Base-by-base conservation (phyloP, 1,140 invertebrate species). In the Limonius californicus region DNA sequence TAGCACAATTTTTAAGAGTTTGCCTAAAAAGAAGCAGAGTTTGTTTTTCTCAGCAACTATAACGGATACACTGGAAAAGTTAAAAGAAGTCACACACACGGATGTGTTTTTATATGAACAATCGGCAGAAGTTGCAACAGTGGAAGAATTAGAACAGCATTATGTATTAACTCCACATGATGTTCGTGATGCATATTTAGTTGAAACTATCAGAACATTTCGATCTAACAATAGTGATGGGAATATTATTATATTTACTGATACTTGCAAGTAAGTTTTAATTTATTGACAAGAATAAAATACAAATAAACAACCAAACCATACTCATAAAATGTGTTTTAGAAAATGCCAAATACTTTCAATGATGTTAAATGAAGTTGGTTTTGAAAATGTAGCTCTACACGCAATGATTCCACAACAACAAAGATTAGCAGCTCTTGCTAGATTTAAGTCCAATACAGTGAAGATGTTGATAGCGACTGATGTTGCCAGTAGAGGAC, bases 21-120 rank as follows among this genome's bases (percentile, higher is more conserved):
- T 98, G 43, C 92, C 95, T 0, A 84, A 86, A 65, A 84, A 89
- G 45, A 84, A 89, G 67, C 92, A 94, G 72, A 95, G 90, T 16
- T 80, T 97, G 27, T 81, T 98, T 19, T 99, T 98, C 73, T 98
- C 95, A 59, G 97, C 97, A 1, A 99, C 97, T 12, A 94, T 98
- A 74, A 97, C 94, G 7, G 90, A 95, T 75, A 86, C 89, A 62
- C 77, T 92, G 20, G 79, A 88, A 59, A 87, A 87, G 77, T 78
- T 92, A 14, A 87, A 89, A 75, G 72, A 84, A 67, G 81, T 89
- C 3, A 84, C 85, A 14, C 77, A 66, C 7, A 70, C 66, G 21
- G 67, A 83, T 75, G 80, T 84, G 9, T 87, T 84, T 70, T 73
- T 83, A 16, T 89, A 85, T 79, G 86, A 89, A 81, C 81, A 84